Evolutionary conservation across 2,113 vertebrate genomes (phyloP).

Genomic region (Prochilodus magdalenae): DNA sequence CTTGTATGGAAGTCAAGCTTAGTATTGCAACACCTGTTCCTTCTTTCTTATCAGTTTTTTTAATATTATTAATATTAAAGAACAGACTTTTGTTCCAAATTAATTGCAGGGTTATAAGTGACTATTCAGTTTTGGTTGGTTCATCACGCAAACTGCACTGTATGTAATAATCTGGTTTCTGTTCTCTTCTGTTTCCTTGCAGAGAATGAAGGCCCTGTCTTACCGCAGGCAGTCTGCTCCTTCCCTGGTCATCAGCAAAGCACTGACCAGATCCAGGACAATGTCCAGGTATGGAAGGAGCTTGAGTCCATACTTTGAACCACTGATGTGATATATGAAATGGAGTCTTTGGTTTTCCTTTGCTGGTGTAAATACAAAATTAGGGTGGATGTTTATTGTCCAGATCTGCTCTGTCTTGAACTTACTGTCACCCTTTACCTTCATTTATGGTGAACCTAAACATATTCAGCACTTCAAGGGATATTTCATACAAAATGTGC

Average conservation of each 20-base stretch:
- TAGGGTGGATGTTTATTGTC: too few species aligned
- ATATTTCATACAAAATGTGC: background rate
- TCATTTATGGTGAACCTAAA: too few species aligned
- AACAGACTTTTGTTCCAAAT: too few species aligned
- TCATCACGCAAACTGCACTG: background rate
- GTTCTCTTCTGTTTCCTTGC: conserved; percentile 46
- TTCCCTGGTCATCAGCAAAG: conserved; percentile 90
- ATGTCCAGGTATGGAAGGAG: conserved; percentile 81
- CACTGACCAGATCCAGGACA: conserved; percentile 86
- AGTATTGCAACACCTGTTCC: too few species aligned
- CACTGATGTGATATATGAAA: background rate
- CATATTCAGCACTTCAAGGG: background rate
- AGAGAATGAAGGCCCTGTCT: conserved; percentile 90
- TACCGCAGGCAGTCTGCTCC: conserved; percentile 91
- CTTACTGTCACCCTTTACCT: too few species aligned
- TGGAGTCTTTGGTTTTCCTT: too few species aligned
- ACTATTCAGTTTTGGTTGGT: background rate
- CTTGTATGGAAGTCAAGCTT: too few species aligned
- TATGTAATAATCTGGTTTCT: background rate
- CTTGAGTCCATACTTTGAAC: background rate
- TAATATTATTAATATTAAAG: too few species aligned
- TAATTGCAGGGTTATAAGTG: too few species aligned
- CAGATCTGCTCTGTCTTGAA: too few species aligned
- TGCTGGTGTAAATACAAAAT: too few species aligned
- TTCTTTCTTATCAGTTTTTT: too few species aligned